These are phyloP conservation scores for Neomonachus schauinslandi DNA, from an alignment of 2,113 vertebrate species.

Conservation along the genomic window DNA sequence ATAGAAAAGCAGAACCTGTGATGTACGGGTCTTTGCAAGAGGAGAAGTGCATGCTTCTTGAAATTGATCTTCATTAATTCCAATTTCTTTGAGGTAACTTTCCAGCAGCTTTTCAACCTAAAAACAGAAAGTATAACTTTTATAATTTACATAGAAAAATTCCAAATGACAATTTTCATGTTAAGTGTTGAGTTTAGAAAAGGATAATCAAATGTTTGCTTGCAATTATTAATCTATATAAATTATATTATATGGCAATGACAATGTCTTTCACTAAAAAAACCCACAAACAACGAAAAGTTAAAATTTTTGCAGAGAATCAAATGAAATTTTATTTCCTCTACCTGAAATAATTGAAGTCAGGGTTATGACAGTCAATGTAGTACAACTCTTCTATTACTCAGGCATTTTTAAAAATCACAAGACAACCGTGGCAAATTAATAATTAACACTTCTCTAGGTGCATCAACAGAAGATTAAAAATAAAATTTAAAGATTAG, in stretches of 20 bases:
- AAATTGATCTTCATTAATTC: conserved; percentile 97
- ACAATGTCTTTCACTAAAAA: conserved; percentile 48
- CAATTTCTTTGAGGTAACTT: conserved; percentile 96
- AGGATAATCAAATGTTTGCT: conserved; percentile 24
- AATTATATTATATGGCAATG: neutral
- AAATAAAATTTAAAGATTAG: conserved; percentile 35
- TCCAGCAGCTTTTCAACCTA: conserved; percentile 96
- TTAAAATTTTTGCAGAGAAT: conserved; percentile 26
- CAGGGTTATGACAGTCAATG: neutral
- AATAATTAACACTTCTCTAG: neutral
- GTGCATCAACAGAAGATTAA: conserved; percentile 3
- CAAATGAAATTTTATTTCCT: conserved; percentile 49
- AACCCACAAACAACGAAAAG: neutral
- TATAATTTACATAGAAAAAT: conserved; percentile 46
- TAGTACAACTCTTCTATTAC: neutral
- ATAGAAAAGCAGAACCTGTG: conserved; percentile 89
- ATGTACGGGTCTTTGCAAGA: conserved; percentile 92
- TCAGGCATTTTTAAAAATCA: conserved; percentile 26
- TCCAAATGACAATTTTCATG: conserved; percentile 18
- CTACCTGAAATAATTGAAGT: conserved; percentile 17
- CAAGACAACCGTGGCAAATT: neutral
- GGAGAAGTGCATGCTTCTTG: conserved; percentile 95
- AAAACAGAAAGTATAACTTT: conserved; percentile 65
- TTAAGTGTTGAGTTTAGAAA: conserved; percentile 29
- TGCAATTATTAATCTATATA: conserved; percentile 31